Base-by-base conservation (phyloP, 1,140 invertebrate species). In the Lutraria rhynchaena region DNA sequence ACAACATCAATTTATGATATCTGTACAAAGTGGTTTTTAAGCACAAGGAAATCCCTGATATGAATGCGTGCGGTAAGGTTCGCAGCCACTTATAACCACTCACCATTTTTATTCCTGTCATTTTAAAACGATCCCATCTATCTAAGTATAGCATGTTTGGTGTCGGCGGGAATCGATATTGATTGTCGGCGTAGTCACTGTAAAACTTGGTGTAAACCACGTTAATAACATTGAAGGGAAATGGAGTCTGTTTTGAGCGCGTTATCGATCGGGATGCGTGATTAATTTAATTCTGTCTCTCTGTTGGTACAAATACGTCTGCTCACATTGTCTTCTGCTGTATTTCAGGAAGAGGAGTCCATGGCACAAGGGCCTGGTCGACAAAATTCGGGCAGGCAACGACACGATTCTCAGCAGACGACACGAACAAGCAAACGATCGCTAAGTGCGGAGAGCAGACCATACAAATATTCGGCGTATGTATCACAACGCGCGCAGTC, bases 301-400 rank as follows among this genome's bases (percentile, higher is more conserved):
- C 69, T 61, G 78, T 29, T n/a, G 51, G 57, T 63, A 77, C 60
- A 77, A 81, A 81, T 71, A 61, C 77, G 65, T 61, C 58, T 53
- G 69, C 69, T 81, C 37, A 78, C n/a, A 73, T n/a, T 73, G 53
- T 73, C 27, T 73, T 41, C 44, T 58, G 33, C 65, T 74, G 70
- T 57, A 63, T 83, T 87, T n/a, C 81, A 90, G 87, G 86, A 87
- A 76, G 87, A 90, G 78, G 87, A 89, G 69, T 87, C 87, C 77
- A 88, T 88, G 89, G 87, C 86, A 86, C 87, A 90, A 81, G 85
- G 85, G 75, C 85, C 87, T 86, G 84, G 78, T 74, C 71, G 85
- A 44, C 63, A 81, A 78, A 85, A 87, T 67, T 35, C 71, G 49
- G 58, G 75, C 65, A 74, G 69, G 61, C 61, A 85, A 51, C 77